Conservation (phyloP, 2,113 vertebrate genomes). For the Festucalex cinctus region DNA sequence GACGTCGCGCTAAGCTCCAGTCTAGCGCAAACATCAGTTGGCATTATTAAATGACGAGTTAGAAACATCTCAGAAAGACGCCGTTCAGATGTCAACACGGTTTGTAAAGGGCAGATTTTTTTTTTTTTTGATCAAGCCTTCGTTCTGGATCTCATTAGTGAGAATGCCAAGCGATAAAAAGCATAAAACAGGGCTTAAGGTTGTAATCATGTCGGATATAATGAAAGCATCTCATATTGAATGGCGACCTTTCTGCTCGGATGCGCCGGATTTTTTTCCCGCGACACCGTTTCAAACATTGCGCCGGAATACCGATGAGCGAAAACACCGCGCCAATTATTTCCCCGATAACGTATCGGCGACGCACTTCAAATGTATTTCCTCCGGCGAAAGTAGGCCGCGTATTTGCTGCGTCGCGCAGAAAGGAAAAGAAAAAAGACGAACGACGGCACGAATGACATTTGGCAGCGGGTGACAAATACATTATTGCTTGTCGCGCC, state of each 20-base stretch:
- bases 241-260: neutral
- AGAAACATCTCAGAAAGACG: no score
- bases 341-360: neutral
- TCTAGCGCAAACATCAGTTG: no score
- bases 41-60: no score
- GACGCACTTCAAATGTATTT: neutral
- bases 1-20: no score
- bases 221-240: neutral
- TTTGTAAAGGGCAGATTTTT: no score
- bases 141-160: neutral
- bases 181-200: neutral
- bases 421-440: slow-evolving; percentile 17
- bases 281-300: neutral
- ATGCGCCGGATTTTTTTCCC: neutral
- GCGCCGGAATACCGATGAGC: neutral
- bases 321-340: slow-evolving; percentile 1
- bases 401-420: slow-evolving; percentile 8
- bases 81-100: neutral
- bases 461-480: slow-evolving; percentile 34
- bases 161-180: neutral
- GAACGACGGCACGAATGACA: slow-evolving; percentile 10
- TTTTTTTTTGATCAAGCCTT: neutral
- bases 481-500: slow-evolving; percentile 27
- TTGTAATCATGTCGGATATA: neutral
- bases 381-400: neutral